A percentile compares a stretch with the other conserved stretches of the same genome.
These are phyloP conservation scores for Drosophila equinoxialis DNA, from an alignment of 1,140 invertebrate genomes.

Conservation along the genomic window DNA sequence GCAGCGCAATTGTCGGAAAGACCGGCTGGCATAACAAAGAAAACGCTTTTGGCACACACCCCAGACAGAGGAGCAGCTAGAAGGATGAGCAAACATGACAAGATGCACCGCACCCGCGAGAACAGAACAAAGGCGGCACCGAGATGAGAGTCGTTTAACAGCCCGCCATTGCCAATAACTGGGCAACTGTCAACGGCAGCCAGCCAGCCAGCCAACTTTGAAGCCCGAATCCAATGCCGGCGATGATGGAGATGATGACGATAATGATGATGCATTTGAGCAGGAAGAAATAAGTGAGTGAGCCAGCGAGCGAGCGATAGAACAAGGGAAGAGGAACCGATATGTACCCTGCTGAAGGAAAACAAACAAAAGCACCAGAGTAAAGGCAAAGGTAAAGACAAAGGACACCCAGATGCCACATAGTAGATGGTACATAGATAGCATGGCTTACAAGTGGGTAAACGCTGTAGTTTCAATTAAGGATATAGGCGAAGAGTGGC, in stretches of 20 bases:
- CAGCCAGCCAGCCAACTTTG: neutral
- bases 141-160: slow-evolving; percentile 41
- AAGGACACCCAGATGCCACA: slow-evolving; percentile 19
- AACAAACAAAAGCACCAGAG: slow-evolving; percentile 64
- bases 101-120: slow-evolving; percentile 31
- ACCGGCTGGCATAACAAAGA: slow-evolving; percentile 79
- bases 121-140: slow-evolving; percentile 34
- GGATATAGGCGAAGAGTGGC: slow-evolving; percentile 43
- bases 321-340: slow-evolving; percentile 12
- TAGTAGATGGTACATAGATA: slow-evolving; percentile 43
- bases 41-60: slow-evolving; percentile 48
- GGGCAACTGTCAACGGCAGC: slow-evolving; percentile 34
- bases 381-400: slow-evolving; percentile 57
- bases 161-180: slow-evolving; percentile 54
- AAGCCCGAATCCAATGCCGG: neutral
- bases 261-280: slow-evolving; percentile 43
- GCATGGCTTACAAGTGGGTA: slow-evolving; percentile 66
- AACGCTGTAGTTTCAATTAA: slow-evolving; percentile 71
- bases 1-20: slow-evolving; percentile 74
- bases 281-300: slow-evolving; percentile 21
- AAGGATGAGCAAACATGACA: slow-evolving; percentile 13
- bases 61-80: slow-evolving; percentile 32
- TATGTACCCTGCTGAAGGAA: slow-evolving; percentile 39
- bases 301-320: too few relatives aligned
- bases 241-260: slow-evolving; percentile 3